phyloP scores from a whole-genome alignment of 2,113 vertebrate genomes.

The Neolamprologus brichardi region DNA sequence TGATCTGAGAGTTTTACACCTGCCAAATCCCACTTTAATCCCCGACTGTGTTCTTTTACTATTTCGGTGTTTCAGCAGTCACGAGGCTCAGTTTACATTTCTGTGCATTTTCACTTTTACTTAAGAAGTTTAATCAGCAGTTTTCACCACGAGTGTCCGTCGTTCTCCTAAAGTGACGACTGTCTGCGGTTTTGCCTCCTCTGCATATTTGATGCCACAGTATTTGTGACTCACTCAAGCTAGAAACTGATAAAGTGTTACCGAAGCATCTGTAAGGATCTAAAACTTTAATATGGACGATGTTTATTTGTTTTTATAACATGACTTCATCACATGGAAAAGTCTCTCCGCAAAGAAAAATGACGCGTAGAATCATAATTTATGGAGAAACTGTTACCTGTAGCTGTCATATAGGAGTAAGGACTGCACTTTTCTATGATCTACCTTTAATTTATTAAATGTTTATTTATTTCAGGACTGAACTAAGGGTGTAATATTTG shows the following conservation, averaged over 20 bases:
- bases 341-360: neutral
- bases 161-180: neutral
- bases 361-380: accelerated
- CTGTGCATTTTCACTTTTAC: neutral
- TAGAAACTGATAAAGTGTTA: neutral
- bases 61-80: neutral
- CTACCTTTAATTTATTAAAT: neutral
- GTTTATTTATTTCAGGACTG: neutral
- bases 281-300: neutral
- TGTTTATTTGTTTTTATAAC: neutral
- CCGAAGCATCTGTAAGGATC: neutral
- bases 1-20: neutral
- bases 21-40: neutral
- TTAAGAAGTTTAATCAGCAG: neutral
- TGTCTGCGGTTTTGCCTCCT: neutral
- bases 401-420: neutral
- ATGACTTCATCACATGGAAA: neutral
- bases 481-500: neutral
- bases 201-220: neutral
- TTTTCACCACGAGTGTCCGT: neutral
- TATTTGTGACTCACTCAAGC: neutral
- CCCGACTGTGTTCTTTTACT: no score
- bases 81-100: neutral
- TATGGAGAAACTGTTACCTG: neutral
- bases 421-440: neutral